Conservation (phyloP, 2,113 vertebrate genomes). For the Hipposideros armiger region DNA sequence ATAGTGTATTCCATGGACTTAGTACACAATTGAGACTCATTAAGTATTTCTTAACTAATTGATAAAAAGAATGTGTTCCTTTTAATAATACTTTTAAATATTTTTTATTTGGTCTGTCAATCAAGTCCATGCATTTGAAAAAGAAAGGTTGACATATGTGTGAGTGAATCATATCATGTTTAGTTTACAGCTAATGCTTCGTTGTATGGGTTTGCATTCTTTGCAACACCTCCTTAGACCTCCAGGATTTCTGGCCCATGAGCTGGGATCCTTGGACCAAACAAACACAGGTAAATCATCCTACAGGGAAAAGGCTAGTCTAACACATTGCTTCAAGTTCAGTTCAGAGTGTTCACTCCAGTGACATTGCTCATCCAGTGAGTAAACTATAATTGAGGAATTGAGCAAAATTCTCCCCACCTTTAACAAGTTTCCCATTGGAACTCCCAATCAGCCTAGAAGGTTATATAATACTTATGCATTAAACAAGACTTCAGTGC, state of each 20-base stretch:
- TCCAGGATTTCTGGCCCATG: neutral
- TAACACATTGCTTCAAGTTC: neutral
- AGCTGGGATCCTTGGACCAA: neutral
- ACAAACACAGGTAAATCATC: neutral
- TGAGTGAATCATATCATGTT: neutral
- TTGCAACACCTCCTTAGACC: neutral
- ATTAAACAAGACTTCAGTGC: neutral
- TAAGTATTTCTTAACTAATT: conserved; percentile 50
- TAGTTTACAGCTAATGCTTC: neutral
- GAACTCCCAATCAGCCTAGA: neutral
- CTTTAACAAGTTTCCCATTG: neutral
- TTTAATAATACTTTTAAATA: neutral
- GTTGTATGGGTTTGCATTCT: neutral
- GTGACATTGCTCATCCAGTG: neutral
- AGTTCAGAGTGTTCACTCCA: neutral
- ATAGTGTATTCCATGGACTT: neutral
- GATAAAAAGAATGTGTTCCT: conserved; percentile 18
- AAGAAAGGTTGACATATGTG: neutral
- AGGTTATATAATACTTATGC: neutral
- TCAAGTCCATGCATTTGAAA: conserved; percentile 43
- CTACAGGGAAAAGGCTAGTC: neutral
- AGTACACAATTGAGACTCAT: neutral
- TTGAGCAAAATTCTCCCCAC: neutral
- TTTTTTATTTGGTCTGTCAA: conserved; percentile 21
- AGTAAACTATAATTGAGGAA: neutral